Evolutionary conservation across 2,797 vertebrate genomes (phyloP), one percentile per base, ranked within the genome.

Genomic region (Oceanodroma leucorhoa): DNA sequence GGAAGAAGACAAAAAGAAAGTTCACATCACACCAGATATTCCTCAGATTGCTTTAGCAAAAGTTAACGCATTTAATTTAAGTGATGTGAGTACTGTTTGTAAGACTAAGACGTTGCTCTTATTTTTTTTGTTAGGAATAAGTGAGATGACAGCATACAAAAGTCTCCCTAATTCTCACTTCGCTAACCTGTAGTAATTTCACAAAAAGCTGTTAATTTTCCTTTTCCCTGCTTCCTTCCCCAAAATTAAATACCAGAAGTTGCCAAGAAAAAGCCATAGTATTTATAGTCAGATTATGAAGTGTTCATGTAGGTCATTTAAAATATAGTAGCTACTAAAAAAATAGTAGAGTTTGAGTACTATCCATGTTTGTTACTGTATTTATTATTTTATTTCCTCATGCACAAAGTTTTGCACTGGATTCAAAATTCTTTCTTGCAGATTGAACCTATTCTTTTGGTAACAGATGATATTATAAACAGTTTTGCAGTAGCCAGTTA

Each of bases 1-100:
- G 85, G 99, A 99, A 96, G 98, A 99, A 93, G 99, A 99, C 72
- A 98, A 98, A 97, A 99, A 99, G 93, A 99, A 99, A 73, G 98
- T 99, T 94, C 96, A 99, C 87, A 98, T 99, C 73, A 99, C 98
- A 62, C 95, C 98, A 46, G 99, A 99, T 97, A 97, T 98, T 91
- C 99, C 99, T 3, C 98, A 99, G 96, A 98, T 99, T 92, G 91
- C 98, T 83, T 97, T 99, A 98, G 99, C 99, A 89, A 99, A 99
- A 96, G 98, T 93, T 95, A 99, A 99, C 95, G 99, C 99, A 38
- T 98, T 99, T 92, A 98, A 99, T 75, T 46, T 99, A 57, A 99
- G 99, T 57, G 97, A 99, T 96, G 99, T 99, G 85, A 98, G 98
- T 98, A 87, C 48, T 70, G 26, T 43, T 79, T 82, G 38, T 36